Conservation (phyloP, 2,797 vertebrate species). For the Myotis daubentonii region DNA sequence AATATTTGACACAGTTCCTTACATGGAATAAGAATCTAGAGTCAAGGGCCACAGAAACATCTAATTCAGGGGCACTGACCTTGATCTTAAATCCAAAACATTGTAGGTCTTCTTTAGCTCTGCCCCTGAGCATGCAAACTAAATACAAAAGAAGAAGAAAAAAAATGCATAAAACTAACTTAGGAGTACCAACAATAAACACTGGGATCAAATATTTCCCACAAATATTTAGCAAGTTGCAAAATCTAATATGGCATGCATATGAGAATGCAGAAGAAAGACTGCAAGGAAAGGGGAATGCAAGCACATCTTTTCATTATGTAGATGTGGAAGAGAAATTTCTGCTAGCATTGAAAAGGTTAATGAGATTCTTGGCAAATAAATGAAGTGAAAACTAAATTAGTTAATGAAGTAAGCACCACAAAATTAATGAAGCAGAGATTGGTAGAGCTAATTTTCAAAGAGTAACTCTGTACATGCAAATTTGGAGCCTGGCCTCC, state of each 20-base stretch:
- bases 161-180: background rate
- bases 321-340: slow-evolving; percentile 22
- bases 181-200: slow-evolving; percentile 37
- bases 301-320: background rate
- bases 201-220: slow-evolving; percentile 38
- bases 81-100: slow-evolving; percentile 43
- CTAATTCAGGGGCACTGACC: background rate
- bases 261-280: background rate
- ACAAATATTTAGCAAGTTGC: slow-evolving; percentile 52
- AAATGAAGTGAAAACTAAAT: slow-evolving; percentile 75
- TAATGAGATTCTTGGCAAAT: slow-evolving; percentile 59
- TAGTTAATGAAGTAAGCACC: slow-evolving; percentile 74
- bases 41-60: background rate
- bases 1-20: background rate
- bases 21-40: slow-evolving; percentile 11
- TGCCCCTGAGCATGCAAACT: background rate
- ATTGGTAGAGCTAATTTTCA: slow-evolving; percentile 54
- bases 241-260: background rate
- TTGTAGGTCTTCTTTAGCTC: background rate
- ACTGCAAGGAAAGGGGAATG: background rate
- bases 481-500: slow-evolving; percentile 47
- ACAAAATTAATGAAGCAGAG: slow-evolving; percentile 75
- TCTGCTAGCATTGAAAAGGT: slow-evolving; percentile 46
- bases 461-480: slow-evolving; percentile 51
- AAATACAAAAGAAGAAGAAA: background rate